phyloP scores from a whole-genome alignment of 2,888 invertebrate species.

The Dryocosmus kuriphilus region DNA sequence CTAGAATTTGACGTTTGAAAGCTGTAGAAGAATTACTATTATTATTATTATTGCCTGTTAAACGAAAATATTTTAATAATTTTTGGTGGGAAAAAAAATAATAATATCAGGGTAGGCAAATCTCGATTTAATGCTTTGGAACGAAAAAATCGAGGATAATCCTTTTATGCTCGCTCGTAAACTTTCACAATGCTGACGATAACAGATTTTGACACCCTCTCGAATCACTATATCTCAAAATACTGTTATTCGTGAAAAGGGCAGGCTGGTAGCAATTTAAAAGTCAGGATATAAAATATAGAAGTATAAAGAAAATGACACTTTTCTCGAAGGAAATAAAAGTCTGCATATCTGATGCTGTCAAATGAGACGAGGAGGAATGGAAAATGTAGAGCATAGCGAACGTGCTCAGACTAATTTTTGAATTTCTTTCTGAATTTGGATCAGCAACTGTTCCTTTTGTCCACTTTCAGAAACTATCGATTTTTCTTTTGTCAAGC shows the following conservation, averaged over 20 bases:
- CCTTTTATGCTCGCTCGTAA: background rate
- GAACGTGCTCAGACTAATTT: slow-evolving; percentile 25
- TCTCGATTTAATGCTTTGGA: background rate
- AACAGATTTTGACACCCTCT: background rate
- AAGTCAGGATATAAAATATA: background rate
- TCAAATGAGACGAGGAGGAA: slow-evolving; percentile 10
- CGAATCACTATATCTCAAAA: background rate
- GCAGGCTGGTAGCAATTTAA: background rate
- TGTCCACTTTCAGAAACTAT: background rate
- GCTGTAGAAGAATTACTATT: too few species aligned
- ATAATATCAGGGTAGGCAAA: background rate
- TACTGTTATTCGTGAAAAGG: background rate
- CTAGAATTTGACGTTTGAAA: too few species aligned
- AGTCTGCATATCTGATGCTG: slow-evolving; percentile 4
- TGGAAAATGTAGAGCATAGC: slow-evolving; percentile 1
- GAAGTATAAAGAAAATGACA: background rate
- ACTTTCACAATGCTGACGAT: background rate
- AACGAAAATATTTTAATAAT: background rate
- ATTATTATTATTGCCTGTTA: background rate
- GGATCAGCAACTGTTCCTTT: background rate
- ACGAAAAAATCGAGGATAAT: background rate
- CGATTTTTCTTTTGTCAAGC: background rate
- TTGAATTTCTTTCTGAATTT: background rate
- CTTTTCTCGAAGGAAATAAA: background rate
- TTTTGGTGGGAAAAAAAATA: background rate